phyloP scores from a whole-genome alignment of 2,888 invertebrate genomes.

The Perithous albicinctus region DNA sequence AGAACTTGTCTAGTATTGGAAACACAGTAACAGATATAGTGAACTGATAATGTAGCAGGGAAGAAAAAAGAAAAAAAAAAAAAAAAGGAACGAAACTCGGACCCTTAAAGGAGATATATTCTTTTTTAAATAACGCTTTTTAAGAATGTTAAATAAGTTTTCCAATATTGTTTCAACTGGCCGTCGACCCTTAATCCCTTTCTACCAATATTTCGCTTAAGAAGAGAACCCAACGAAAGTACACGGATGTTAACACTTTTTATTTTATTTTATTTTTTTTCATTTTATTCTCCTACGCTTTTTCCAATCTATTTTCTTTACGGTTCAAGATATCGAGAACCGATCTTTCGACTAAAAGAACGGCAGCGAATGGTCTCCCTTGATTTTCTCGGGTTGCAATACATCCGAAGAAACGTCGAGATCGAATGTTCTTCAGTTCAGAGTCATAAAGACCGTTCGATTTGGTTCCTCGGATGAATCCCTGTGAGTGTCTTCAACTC shows the following conservation, averaged over 20 bases:
- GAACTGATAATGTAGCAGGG: background rate
- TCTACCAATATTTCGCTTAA: too few species aligned
- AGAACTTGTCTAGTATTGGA: slow-evolving; percentile 22
- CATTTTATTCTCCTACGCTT: background rate
- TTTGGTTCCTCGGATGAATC: slow-evolving; percentile 38
- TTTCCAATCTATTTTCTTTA: background rate
- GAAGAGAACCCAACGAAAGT: background rate
- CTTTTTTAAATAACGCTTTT: too few species aligned
- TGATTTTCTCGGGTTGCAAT: background rate
- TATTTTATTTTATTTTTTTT: background rate
- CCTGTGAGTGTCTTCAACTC: background rate
- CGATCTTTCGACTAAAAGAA: background rate
- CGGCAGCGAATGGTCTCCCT: background rate
- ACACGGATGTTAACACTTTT: background rate
- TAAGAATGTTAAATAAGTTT: background rate
- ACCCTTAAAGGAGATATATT: too few species aligned
- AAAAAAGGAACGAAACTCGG: too few species aligned
- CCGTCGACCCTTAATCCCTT: background rate
- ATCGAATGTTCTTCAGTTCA: slow-evolving; percentile 6
- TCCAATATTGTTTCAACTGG: background rate
- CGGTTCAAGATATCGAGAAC: background rate
- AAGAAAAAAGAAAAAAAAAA: background rate
- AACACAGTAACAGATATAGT: slow-evolving; percentile 7
- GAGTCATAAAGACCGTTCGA: slow-evolving; percentile 42
- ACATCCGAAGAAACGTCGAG: background rate